phyloP scores from a whole-genome alignment of 2,888 invertebrate genomes.

The Microdon myrmicae region DNA sequence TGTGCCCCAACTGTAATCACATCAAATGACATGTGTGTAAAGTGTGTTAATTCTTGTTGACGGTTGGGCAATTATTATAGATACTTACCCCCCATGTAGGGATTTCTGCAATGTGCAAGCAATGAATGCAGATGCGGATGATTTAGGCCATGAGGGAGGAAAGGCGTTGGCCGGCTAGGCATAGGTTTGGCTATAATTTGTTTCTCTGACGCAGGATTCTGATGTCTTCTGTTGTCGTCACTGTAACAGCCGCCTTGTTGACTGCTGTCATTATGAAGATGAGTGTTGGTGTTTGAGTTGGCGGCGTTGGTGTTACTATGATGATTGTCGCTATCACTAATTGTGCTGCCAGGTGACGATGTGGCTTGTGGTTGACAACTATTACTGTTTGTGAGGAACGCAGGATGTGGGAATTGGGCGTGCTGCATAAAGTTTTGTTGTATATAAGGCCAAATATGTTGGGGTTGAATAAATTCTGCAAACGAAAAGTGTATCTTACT shows the following conservation, averaged over 20 bases:
- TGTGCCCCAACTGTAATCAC: slow-evolving; percentile 69
- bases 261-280: slow-evolving; percentile 57
- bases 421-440: slow-evolving; percentile 68
- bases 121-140: slow-evolving; percentile 85
- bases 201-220: slow-evolving; percentile 53
- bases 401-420: slow-evolving; percentile 66
- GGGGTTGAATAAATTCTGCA: slow-evolving; percentile 68
- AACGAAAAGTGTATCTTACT: slow-evolving; percentile 15
- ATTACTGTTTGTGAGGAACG: slow-evolving; percentile 66
- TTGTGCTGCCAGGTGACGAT: slow-evolving; percentile 67
- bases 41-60: slow-evolving; percentile 17
- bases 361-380: slow-evolving; percentile 68
- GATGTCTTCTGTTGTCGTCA: slow-evolving; percentile 61
- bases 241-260: slow-evolving; percentile 58
- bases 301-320: slow-evolving; percentile 57
- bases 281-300: slow-evolving; percentile 54
- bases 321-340: slow-evolving; percentile 68
- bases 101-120: slow-evolving; percentile 84
- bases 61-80: neutral
- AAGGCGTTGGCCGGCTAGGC: slow-evolving; percentile 76
- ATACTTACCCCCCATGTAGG: slow-evolving; percentile 77
- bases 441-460: slow-evolving; percentile 69
- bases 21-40: slow-evolving; percentile 54
- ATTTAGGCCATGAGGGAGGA: slow-evolving; percentile 77
- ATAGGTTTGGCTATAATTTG: slow-evolving; percentile 82